Evolutionary conservation across 2,797 vertebrate genomes (phyloP).

Genomic region (Amniataba percoides): DNA sequence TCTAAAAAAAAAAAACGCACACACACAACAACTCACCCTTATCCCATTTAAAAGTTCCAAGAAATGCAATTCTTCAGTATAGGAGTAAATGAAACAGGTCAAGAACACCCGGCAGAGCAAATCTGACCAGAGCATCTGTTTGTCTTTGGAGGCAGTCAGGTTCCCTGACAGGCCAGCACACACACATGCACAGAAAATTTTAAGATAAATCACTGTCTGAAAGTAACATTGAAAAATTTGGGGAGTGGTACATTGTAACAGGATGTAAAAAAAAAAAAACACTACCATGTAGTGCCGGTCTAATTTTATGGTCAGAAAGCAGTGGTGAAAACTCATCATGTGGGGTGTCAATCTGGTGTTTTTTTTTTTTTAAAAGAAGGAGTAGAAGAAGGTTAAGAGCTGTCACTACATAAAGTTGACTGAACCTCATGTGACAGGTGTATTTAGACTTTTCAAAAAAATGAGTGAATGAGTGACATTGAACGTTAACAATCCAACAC

Average conservation of each 20-base stretch:
- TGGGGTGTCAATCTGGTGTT: too few species aligned
- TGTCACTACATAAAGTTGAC: not conserved
- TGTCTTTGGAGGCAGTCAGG: not conserved
- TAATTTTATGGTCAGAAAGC: too few species aligned
- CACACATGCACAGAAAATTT: too few species aligned
- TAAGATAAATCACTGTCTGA: not conserved
- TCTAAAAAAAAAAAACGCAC: too few species aligned
- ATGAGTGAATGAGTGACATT: conserved; percentile 22
- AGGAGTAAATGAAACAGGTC: conserved; percentile 18
- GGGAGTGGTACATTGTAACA: not conserved
- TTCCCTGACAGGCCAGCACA: not conserved
- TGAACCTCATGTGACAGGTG: too few species aligned
- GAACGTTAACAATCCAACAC: conserved; percentile 28
- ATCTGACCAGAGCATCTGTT: conserved; percentile 17
- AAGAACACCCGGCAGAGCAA: conserved; percentile 35
- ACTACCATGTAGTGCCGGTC: not conserved
- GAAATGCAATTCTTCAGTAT: not conserved
- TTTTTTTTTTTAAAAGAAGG: too few species aligned
- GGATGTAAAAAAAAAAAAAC: not conserved
- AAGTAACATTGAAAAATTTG: not conserved
- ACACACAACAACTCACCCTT: not conserved
- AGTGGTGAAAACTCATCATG: too few species aligned
- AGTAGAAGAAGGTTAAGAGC: too few species aligned
- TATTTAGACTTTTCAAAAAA: too few species aligned
- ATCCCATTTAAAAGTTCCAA: not conserved